These are phyloP conservation scores for Spongilla lacustris DNA, from an alignment of 37 sponge, comb jelly and placozoan species.

Conservation along the genomic window DNA sequence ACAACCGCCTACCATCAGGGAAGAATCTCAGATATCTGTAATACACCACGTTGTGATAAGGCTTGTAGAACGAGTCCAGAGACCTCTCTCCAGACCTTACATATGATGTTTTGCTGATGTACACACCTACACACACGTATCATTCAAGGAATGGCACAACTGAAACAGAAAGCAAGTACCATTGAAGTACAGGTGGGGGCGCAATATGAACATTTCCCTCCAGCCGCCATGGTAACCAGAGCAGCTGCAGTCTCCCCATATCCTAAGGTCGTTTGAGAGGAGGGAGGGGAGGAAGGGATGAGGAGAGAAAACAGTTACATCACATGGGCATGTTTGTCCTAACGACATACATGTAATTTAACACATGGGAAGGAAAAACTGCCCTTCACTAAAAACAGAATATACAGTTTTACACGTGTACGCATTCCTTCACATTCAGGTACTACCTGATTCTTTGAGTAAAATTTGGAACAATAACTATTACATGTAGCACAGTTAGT, in stretches of 20 bases:
- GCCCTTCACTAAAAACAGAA: no score
- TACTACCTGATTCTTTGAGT: no score
- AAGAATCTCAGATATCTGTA: conserved; percentile 82
- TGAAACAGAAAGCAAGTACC: conserved; percentile 32
- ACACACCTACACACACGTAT: conserved; percentile 47
- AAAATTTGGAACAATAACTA: no score
- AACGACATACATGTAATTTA: no score
- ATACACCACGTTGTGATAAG: conserved; percentile 82
- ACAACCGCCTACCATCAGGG: conserved; percentile 68
- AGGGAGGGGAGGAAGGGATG: neutral
- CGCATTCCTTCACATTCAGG: no score
- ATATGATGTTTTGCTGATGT: conserved; percentile 76
- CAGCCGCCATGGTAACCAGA: conserved; percentile 34
- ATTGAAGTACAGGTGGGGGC: conserved; percentile 79
- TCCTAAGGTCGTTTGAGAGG: neutral
- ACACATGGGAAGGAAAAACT: no score
- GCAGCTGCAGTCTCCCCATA: conserved; percentile 57
- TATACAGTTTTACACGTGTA: no score
- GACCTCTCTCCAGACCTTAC: conserved; percentile 75
- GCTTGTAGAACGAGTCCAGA: conserved; percentile 77
- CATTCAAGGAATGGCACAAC: neutral
- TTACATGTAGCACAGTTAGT: no score
- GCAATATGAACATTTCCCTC: conserved; percentile 62
- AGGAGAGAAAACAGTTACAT: neutral
- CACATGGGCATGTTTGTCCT: no score